A percentile compares a stretch with the other conserved stretches of the same genome.
phyloP scores from a whole-genome alignment of 2,888 invertebrate species.

The Endotricha flammealis region DNA sequence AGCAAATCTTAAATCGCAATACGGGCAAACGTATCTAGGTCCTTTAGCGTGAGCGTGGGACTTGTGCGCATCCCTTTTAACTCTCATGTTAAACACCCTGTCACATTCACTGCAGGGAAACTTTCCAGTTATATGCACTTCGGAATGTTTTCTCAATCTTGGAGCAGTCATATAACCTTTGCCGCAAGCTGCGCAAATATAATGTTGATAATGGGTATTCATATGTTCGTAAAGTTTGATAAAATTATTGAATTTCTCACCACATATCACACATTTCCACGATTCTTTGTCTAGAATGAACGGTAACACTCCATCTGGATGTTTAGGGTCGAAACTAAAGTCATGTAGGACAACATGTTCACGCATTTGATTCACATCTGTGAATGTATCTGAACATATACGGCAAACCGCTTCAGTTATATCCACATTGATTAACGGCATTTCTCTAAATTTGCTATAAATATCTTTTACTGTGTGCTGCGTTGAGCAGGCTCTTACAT shows the following conservation, averaged over 20 bases:
- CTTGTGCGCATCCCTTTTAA: conserved; percentile 60
- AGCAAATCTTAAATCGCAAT: conserved; percentile 56
- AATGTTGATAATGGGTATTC: conserved; percentile 66
- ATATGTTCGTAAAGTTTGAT: conserved; percentile 67
- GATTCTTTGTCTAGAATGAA: conserved; percentile 56
- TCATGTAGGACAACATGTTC: conserved; percentile 54
- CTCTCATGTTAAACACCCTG: conserved; percentile 51
- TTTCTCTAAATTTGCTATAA: conserved; percentile 65
- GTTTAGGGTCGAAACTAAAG: conserved; percentile 39
- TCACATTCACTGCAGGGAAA: conserved; percentile 62
- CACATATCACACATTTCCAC: conserved; percentile 59
- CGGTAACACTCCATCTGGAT: conserved; percentile 63
- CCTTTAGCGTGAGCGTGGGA: conserved; percentile 54
- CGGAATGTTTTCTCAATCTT: conserved; percentile 61
- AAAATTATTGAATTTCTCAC: conserved; percentile 57
- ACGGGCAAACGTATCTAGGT: conserved; percentile 62
- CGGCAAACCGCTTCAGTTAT: conserved; percentile 48
- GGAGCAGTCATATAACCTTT: conserved; percentile 67
- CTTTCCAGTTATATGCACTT: conserved; percentile 57
- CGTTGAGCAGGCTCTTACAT: conserved; percentile 45
- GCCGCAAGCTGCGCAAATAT: conserved; percentile 64
- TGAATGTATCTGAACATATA: conserved; percentile 42
- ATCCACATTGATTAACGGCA: conserved; percentile 64
- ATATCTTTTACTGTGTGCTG: conserved; percentile 53
- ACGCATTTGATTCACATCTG: conserved; percentile 43